A percentile compares a stretch with the other conserved stretches of the same genome.
These are phyloP conservation scores for Rousettus madagascariensis DNA, from an alignment of 2,797 vertebrate genomes.

Conservation along the genomic window DNA sequence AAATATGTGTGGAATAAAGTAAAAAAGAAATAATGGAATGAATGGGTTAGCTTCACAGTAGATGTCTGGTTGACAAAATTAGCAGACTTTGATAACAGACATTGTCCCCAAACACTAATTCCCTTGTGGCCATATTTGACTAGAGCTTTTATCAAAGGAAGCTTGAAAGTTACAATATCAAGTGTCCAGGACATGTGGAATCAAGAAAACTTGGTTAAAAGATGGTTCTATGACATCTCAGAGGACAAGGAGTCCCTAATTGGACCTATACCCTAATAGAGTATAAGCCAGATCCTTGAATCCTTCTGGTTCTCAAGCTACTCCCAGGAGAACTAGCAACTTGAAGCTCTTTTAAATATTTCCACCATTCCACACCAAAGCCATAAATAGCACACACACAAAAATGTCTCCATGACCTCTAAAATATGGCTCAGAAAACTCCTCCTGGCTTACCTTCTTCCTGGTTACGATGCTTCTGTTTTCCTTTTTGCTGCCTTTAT, in stretches of 20 bases:
- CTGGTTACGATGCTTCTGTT: neutral
- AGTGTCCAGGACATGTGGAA: neutral
- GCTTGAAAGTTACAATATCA: neutral
- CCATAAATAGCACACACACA: neutral
- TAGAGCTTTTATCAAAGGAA: neutral
- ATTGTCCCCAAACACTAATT: neutral
- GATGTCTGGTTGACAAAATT: neutral
- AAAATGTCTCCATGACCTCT: neutral
- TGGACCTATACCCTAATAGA: neutral
- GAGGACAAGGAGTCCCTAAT: neutral
- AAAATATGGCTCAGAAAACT: neutral
- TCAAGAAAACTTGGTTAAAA: neutral
- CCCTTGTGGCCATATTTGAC: neutral
- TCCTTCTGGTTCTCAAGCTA: neutral
- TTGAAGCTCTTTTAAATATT: neutral
- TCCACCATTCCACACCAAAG: neutral
- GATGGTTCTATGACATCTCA: neutral
- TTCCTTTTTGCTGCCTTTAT: neutral
- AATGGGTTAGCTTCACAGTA: neutral
- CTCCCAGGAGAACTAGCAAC: neutral
- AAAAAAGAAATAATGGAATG: neutral
- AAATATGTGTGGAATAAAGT: neutral
- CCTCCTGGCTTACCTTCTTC: neutral
- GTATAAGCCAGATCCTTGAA: neutral
- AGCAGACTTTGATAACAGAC: neutral